Evolutionary conservation across 2,797 vertebrate species (phyloP).

Genomic region (Trematocara caparti): DNA sequence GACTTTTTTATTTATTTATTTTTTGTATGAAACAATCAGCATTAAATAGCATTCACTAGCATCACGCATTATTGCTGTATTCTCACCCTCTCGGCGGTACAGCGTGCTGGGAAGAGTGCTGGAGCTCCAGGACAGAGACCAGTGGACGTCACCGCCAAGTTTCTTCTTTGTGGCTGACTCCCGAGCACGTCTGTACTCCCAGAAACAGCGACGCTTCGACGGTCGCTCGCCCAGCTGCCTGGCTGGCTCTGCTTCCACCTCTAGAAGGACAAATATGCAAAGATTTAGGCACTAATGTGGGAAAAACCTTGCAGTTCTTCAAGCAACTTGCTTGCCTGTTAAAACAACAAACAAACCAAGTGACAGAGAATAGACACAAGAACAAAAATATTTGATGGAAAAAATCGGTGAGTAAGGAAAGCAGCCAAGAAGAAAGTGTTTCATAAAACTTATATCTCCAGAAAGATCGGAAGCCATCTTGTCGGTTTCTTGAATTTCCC

Average conservation of each 20-base stretch:
- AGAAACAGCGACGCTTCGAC: slow-evolving; percentile 72
- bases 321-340: background rate
- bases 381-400: background rate
- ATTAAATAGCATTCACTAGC: background rate
- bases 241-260: slow-evolving; percentile 58
- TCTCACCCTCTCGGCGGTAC: slow-evolving; percentile 72
- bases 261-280: slow-evolving; percentile 4
- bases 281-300: background rate
- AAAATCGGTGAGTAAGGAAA: background rate
- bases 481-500: background rate
- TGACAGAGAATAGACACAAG: background rate
- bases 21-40: background rate
- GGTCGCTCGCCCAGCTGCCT: slow-evolving; percentile 52
- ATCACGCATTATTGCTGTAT: background rate
- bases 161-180: slow-evolving; percentile 63
- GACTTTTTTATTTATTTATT: background rate
- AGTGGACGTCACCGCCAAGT: slow-evolving; percentile 61
- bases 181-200: slow-evolving; percentile 72
- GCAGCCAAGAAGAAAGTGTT: background rate
- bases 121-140: slow-evolving; percentile 77
- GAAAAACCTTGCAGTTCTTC: background rate
- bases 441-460: background rate
- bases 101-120: slow-evolving; percentile 77
- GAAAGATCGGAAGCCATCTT: background rate
- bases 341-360: background rate